Conservation (phyloP, 37 sponge, comb jelly and placozoan genomes). For the Aplysina aerophoba region DNA sequence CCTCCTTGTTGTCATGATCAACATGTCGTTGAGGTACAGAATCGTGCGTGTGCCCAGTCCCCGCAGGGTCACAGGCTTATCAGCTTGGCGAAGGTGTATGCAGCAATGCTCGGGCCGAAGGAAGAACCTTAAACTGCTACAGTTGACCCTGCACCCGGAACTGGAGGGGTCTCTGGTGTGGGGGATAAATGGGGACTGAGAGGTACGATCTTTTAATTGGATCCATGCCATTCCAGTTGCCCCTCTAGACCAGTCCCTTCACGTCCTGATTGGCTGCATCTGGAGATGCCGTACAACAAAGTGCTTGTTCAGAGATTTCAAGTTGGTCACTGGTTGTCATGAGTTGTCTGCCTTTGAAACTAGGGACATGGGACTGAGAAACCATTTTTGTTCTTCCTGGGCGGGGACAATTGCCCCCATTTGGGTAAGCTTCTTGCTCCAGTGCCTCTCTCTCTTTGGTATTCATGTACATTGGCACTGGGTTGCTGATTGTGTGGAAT, state of each 20-base stretch:
- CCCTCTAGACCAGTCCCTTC: slow-evolving; percentile 19
- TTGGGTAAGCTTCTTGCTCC: too few species aligned
- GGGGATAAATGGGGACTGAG: slow-evolving; percentile 23
- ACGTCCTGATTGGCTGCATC: slow-evolving; percentile 38
- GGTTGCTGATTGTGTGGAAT: too few species aligned
- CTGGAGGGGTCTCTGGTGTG: slow-evolving; percentile 1
- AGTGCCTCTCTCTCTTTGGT: too few species aligned
- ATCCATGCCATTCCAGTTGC: slow-evolving; percentile 12
- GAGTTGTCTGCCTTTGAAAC: slow-evolving; percentile 43
- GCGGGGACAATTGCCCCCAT: too few species aligned
- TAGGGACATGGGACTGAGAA: not conserved
- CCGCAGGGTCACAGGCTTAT: slow-evolving; percentile 1
- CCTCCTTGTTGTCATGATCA: slow-evolving; percentile 20
- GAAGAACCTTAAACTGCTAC: slow-evolving; percentile 41
- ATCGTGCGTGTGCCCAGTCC: slow-evolving; percentile 13
- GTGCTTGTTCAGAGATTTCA: slow-evolving; percentile 27
- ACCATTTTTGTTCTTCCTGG: too few species aligned
- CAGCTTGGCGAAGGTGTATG: slow-evolving; percentile 49
- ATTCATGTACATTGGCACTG: too few species aligned
- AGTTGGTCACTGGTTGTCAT: slow-evolving; percentile 39
- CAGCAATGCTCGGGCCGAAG: slow-evolving; percentile 53
- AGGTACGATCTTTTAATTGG: slow-evolving; percentile 15
- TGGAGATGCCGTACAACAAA: slow-evolving; percentile 21
- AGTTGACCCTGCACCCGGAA: not conserved
- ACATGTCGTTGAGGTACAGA: slow-evolving; percentile 43